Conservation (phyloP, 2,113 vertebrate genomes). For the Epinephelus cyanopodus region DNA sequence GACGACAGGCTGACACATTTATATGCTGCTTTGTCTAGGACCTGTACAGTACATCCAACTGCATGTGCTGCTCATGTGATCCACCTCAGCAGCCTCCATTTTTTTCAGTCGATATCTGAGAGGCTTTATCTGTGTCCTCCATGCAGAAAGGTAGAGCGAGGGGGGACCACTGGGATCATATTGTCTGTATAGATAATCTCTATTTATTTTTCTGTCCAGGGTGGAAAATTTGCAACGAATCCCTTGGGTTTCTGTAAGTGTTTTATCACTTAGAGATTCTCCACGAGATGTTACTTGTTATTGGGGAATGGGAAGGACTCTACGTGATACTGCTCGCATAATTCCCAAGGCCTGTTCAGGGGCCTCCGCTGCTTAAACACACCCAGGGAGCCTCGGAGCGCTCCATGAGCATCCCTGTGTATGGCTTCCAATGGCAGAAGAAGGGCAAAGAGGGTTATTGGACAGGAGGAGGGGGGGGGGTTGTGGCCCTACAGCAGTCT, state of each 20-base stretch:
- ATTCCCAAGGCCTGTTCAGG: conserved; percentile 49
- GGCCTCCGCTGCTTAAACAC: conserved; percentile 43
- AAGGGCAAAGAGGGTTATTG: conserved; percentile 58
- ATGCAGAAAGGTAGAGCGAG: conserved; percentile 42
- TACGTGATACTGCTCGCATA: conserved; percentile 63
- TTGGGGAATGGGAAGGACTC: conserved; percentile 50
- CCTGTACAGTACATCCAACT: neutral
- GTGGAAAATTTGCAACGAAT: conserved; percentile 78
- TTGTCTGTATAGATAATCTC: conserved; percentile 81
- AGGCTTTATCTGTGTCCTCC: conserved; percentile 66
- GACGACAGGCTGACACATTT: conserved; percentile 28
- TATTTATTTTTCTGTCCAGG: conserved; percentile 84
- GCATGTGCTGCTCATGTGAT: conserved; percentile 21
- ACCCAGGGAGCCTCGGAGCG: conserved; percentile 28
- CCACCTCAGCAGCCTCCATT: conserved; percentile 15
- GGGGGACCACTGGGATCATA: conserved; percentile 68
- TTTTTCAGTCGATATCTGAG: conserved; percentile 46
- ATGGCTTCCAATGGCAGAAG: conserved; percentile 47
- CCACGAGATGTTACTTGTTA: conserved; percentile 60
- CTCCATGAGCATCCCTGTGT: conserved; percentile 32
- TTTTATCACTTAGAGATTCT: conserved; percentile 70
- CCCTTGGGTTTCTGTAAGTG: conserved; percentile 62
- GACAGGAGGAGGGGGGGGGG: conserved; percentile 34
- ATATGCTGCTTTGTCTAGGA: conserved; percentile 9
- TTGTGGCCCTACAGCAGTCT: conserved; percentile 72